phyloP scores from a whole-genome alignment of 2,113 vertebrate species.

The Dipodomys spectabilis region DNA sequence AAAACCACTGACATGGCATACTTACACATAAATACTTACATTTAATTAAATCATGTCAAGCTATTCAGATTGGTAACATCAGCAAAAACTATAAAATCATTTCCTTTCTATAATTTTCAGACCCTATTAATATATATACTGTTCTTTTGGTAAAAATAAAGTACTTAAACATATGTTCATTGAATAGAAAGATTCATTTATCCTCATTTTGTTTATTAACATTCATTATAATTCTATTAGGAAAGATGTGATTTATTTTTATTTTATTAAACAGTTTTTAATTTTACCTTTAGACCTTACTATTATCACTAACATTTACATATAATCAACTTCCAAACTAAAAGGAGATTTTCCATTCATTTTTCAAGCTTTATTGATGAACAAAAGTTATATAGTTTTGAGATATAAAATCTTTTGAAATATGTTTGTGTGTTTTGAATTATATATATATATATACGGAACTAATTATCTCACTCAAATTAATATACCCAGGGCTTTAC shows the following conservation, averaged over 20 bases:
- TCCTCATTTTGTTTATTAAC: too few relatives aligned
- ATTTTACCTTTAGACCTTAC: too few relatives aligned
- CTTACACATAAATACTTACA: constrained; percentile 59
- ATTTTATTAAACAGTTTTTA: too few relatives aligned
- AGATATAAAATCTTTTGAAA: not conserved
- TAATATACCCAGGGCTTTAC: too few relatives aligned
- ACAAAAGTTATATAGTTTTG: not conserved
- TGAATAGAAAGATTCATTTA: too few relatives aligned
- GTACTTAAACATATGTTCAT: too few relatives aligned
- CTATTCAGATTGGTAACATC: constrained; percentile 54
- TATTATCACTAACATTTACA: not conserved
- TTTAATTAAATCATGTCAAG: constrained; percentile 70
- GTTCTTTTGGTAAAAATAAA: not conserved
- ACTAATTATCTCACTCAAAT: not conserved
- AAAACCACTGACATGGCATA: constrained; percentile 23
- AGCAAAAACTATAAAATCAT: not conserved
- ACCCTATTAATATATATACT: not conserved
- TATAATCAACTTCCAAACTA: not conserved
- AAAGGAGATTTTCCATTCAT: not conserved
- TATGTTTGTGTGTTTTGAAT: too few relatives aligned
- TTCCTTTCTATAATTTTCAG: not conserved
- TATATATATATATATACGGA: too few relatives aligned
- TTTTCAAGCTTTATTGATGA: not conserved
- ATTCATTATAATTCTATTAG: too few relatives aligned
- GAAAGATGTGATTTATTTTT: too few relatives aligned